A percentile compares a stretch with the other conserved stretches of the same genome.
Evolutionary conservation across 2,888 invertebrate species (phyloP).

Genomic region (Ophion costatus): DNA sequence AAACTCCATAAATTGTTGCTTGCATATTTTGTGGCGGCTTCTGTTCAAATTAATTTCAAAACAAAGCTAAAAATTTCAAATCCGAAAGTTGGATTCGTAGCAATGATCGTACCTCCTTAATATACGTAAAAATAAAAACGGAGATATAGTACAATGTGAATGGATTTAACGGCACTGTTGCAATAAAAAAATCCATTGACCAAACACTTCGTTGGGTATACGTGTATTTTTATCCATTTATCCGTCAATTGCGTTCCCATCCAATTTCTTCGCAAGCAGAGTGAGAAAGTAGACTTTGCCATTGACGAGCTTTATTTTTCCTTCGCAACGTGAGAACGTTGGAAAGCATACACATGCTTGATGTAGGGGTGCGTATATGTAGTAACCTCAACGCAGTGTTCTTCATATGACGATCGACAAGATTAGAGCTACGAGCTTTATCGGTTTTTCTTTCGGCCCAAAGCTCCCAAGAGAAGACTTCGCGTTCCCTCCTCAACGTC

Average conservation of each 20-base stretch:
- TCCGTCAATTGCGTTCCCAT: neutral
- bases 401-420: slow-evolving; percentile 59
- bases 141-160: neutral
- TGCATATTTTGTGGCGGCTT: no score
- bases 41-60: no score
- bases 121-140: neutral
- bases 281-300: slow-evolving; percentile 5
- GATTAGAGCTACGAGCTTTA: slow-evolving; percentile 63
- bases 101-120: no score
- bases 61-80: no score
- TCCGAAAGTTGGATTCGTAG: no score
- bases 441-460: slow-evolving; percentile 57
- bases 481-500: slow-evolving; percentile 18
- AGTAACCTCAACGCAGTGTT: slow-evolving; percentile 21
- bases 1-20: no score
- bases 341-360: neutral
- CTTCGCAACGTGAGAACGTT: slow-evolving; percentile 5
- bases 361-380: neutral
- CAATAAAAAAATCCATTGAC: neutral
- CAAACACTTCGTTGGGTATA: neutral
- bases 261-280: neutral
- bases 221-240: neutral
- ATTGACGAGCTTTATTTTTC: neutral
- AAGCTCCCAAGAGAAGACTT: slow-evolving; percentile 57
- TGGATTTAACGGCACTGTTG: no score